Conservation (phyloP, 2,797 vertebrate species). For the Malurus splendens region DNA sequence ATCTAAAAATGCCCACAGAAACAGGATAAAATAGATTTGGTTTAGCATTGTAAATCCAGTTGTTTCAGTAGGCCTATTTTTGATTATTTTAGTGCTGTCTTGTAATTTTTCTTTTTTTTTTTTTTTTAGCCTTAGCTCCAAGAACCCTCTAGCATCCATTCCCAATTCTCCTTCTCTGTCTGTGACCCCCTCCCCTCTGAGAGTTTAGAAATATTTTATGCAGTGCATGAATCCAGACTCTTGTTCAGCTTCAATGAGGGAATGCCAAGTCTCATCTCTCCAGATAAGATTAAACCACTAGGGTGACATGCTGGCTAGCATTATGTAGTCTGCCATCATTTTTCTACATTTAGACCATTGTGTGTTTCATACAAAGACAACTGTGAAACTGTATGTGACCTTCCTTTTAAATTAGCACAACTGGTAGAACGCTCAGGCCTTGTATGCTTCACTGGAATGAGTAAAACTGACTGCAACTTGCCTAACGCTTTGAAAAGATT, state of each 20-base stretch:
- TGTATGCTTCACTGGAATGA: background rate
- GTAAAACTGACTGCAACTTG: background rate
- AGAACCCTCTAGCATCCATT: background rate
- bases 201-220: background rate
- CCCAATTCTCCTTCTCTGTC: background rate
- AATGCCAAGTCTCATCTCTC: background rate
- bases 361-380: background rate
- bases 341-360: background rate
- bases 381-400: background rate
- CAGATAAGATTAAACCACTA: background rate
- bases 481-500: background rate
- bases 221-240: background rate
- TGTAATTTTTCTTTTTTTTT: background rate
- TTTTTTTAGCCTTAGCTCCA: background rate
- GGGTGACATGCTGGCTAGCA: background rate
- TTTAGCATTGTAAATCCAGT: background rate
- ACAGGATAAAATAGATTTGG: background rate
- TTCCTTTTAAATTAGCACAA: background rate
- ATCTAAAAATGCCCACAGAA: background rate
- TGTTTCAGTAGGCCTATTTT: background rate
- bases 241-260: background rate
- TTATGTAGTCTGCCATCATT: background rate
- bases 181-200: background rate
- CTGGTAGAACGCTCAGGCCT: background rate
- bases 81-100: background rate